Evolutionary conservation across 2,888 invertebrate genomes (phyloP), one percentile per base, ranked within the genome.

Genomic region (Diaperis boleti): DNA sequence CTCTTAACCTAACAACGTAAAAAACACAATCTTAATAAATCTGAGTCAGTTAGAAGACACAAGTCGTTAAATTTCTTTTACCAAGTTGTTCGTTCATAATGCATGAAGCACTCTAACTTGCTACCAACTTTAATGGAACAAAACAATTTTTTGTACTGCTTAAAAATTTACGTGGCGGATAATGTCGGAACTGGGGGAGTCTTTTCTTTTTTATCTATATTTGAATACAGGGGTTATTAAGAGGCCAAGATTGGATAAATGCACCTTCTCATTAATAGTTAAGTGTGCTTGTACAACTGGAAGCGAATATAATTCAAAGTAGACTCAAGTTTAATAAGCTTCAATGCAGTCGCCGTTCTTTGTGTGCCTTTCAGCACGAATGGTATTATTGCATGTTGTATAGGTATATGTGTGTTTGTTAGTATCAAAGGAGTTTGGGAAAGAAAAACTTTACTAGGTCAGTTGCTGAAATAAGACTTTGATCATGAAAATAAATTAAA

Each of bases 41-140:
- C 44, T 44, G 29, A 20, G 47, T 31, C 13, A 47, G 50, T 52
- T 26, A 52, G 26, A 52, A 39, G 26, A 39, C 54, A 42, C 31
- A 54, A 31, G 42, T 15, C 54, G 26, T 41, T 42, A 54, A 54
- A 41, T 26, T 54, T 41, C 54, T 54, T 54, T 50, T 14, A 18
- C 18, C 39, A 10, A 39, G 39, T 17, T 17, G 17, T n/a, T 45
- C 54, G 45, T 60, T 22, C 20, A 54, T 60, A 60, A 60, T 60
- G 50, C 26, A 60, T 60, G 45, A 60, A 54, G 60, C 54, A 60
- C 60, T 54, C 37, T 18, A 60, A 54, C 54, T 54, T 54, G n/a
- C 13, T 22, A 35, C 54, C 14, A 60, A 60, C 52, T 60, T 52
- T 45, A 60, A 52, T 39, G 54, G 50, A 44, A 60, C 52, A 60